Base-by-base conservation (phyloP, 1,140 invertebrate species). In the Drosophila littoralis region DNA sequence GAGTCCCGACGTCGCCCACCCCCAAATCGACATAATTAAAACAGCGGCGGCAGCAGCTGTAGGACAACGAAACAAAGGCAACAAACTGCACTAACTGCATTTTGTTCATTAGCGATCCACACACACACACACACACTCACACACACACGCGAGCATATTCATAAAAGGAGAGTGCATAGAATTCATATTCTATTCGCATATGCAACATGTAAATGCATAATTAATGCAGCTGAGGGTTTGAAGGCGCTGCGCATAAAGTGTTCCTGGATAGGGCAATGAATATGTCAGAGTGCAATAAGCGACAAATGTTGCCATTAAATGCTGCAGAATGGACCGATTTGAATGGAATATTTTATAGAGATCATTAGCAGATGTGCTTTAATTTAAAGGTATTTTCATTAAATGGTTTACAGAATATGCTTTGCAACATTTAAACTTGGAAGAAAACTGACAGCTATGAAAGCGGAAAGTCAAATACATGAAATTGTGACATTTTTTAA, bases 191-290 rank as follows among this genome's bases (percentile, higher is more conserved):
- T 69, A 73, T 73, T 38, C 64, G 65, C 65, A 74, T 69, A 74
- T 69, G 71, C 71, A 74, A 74, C 65, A 69, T 74, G 71, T 69
- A 74, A 74, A 69, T 74, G 71, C 71, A 69, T 74, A 74, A 74
- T 74, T 69, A 74, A 74, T 74, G 65, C 65, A 61, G n/a, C 40
- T 36, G 15, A 13, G 9, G 6, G 22, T 10, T n/a, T 7, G 6
- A 8, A n/a, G 32, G 7, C 22, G 4, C 22, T 28, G 22, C 22
- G 22, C 22, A 28, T 28, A 22, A 13, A 10, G 28, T 1, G 38
- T n/a, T 33, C 13, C 13, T n/a, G 8, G 33, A 38, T 6, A 42
- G 15, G 38, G 40, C 73, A 64, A 63, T 67, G 73, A 71, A 68
- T 59, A 72, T 68, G 55, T 59, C 51, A 65, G 35, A 73, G 46